Conservation (phyloP, 2,888 invertebrate genomes). For the Synergus umbraculus region DNA sequence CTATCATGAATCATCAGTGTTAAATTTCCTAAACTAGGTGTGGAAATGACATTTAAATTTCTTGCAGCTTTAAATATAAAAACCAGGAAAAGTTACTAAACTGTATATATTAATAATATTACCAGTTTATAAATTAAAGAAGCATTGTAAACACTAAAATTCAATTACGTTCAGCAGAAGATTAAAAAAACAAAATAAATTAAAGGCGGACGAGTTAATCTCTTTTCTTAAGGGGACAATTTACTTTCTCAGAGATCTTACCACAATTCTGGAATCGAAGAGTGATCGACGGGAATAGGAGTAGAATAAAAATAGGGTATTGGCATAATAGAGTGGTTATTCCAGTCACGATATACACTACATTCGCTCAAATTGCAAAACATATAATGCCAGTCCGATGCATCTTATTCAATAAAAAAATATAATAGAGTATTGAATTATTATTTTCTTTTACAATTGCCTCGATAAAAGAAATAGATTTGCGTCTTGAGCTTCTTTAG, state of each 20-base stretch:
- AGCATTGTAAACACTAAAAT: not conserved
- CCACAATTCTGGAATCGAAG: not conserved
- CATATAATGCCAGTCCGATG: not conserved
- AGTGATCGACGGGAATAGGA: constrained; percentile 2
- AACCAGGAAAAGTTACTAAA: no score
- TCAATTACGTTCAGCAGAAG: not conserved
- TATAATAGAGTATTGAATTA: not conserved
- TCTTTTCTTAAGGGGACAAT: not conserved
- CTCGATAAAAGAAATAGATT: not conserved
- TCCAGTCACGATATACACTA: constrained; percentile 5
- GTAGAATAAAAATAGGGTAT: constrained; percentile 13
- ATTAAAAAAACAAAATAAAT: not conserved
- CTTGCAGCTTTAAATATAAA: not conserved
- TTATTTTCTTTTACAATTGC: constrained; percentile 1
- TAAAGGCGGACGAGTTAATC: not conserved
- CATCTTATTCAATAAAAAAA: not conserved
- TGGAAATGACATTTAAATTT: not conserved
- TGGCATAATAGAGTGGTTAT: constrained; percentile 25
- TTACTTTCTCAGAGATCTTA: not conserved
- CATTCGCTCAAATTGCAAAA: not conserved
- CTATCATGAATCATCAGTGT: not conserved
- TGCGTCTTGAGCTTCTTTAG: not conserved
- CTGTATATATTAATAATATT: not conserved
- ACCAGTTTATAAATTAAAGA: not conserved
- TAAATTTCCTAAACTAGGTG: not conserved